These are phyloP conservation scores for Poicephalus gulielmi DNA, from an alignment of 2,113 vertebrate genomes.

Conservation along the genomic window DNA sequence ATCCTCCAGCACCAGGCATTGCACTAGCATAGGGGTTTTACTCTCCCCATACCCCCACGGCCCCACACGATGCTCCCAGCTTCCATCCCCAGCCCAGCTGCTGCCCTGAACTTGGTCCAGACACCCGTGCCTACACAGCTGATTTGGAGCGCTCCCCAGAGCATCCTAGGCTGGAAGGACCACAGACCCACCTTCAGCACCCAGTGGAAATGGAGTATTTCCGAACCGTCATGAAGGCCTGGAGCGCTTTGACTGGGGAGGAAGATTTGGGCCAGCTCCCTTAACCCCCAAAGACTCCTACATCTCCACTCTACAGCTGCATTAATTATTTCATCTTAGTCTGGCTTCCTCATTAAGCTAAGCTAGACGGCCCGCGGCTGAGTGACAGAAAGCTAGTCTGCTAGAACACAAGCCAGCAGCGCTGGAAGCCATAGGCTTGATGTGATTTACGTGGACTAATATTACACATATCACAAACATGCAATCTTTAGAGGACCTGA, in stretches of 20 bases:
- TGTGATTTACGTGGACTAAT: conserved; percentile 23
- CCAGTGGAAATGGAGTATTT: conserved; percentile 40
- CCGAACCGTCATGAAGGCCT: background rate
- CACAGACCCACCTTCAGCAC: background rate
- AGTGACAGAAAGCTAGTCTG: conserved; percentile 18
- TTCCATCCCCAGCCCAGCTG: background rate
- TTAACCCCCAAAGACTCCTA: conserved; percentile 13
- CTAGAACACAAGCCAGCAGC: conserved; percentile 20
- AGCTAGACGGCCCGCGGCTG: background rate
- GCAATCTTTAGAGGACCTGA: conserved; percentile 32
- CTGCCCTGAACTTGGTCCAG: background rate
- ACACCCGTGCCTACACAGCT: conserved; percentile 20
- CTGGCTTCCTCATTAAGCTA: conserved; percentile 62
- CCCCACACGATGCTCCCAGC: background rate
- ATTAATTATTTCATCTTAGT: conserved; percentile 62
- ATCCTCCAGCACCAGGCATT: background rate
- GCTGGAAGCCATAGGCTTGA: conserved; percentile 16
- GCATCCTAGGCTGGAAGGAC: background rate
- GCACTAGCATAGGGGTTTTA: background rate
- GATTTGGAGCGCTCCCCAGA: background rate
- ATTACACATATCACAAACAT: conserved; percentile 47
- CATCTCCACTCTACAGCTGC: conserved; percentile 46
- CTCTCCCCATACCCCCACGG: background rate
- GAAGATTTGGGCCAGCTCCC: conserved; percentile 17
- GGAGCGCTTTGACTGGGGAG: background rate